These are phyloP conservation scores for Anoplophora glabripennis DNA, from an alignment of 1,140 invertebrate genomes.

Conservation along the genomic window DNA sequence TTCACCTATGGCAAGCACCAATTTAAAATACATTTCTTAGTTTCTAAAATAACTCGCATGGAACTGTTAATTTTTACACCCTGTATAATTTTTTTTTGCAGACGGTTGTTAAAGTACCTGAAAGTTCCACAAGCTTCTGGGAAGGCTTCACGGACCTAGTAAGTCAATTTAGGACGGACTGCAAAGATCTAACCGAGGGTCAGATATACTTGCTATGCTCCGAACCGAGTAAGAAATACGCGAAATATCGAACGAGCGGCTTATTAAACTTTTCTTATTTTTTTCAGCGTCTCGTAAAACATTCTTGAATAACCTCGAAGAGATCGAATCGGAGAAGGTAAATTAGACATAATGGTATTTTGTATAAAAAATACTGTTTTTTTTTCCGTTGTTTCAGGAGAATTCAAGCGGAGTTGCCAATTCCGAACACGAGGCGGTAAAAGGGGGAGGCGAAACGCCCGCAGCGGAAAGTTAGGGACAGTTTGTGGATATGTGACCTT, in stretches of 20 bases:
- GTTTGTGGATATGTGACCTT: background rate
- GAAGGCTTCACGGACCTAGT: slow-evolving; percentile 58
- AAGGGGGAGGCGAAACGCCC: slow-evolving; percentile 1
- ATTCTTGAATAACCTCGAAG: slow-evolving; percentile 29
- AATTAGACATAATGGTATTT: background rate
- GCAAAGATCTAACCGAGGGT: slow-evolving; percentile 56
- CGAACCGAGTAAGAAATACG: slow-evolving; percentile 47
- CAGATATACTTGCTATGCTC: slow-evolving; percentile 55
- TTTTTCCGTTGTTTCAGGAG: slow-evolving; percentile 10
- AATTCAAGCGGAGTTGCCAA: slow-evolving; percentile 15
- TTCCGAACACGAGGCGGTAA: slow-evolving; percentile 3
- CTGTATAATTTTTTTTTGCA: slow-evolving; percentile 36
- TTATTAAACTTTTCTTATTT: slow-evolving; percentile 2
- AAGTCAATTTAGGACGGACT: slow-evolving; percentile 55
- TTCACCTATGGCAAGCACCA: too few species aligned
- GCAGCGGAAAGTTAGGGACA: background rate
- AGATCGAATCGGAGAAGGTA: slow-evolving; percentile 28
- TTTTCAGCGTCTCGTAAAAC: slow-evolving; percentile 32
- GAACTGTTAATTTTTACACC: too few species aligned
- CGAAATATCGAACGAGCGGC: background rate
- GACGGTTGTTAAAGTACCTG: slow-evolving; percentile 52
- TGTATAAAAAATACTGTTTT: too few species aligned
- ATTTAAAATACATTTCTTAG: too few species aligned
- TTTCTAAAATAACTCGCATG: too few species aligned
- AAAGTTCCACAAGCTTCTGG: slow-evolving; percentile 57